phyloP scores from a whole-genome alignment of 2,113 vertebrate species.

The Orycteropus afer region DNA sequence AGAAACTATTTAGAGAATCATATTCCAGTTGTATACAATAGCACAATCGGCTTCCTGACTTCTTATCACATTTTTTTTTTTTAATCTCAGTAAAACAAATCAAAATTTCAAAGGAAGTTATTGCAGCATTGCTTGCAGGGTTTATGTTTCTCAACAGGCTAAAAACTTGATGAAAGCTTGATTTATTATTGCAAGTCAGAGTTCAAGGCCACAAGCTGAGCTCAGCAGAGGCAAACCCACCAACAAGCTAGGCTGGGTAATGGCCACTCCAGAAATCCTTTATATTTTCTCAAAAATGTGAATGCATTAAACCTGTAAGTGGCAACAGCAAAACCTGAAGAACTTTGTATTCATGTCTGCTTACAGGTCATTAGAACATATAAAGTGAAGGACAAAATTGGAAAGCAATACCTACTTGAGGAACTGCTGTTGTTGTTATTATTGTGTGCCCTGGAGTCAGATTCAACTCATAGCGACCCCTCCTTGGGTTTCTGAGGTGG shows the following conservation, averaged over 20 bases:
- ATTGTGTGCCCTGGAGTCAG: too few relatives aligned
- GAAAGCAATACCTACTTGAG: constrained; percentile 49
- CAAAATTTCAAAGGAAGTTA: constrained; percentile 82
- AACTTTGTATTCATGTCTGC: constrained; percentile 19
- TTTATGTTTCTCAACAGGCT: constrained; percentile 74
- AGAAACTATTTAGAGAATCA: constrained; percentile 72
- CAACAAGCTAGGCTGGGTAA: constrained; percentile 29
- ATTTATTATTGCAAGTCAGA: constrained; percentile 74
- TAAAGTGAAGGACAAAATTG: constrained; percentile 41
- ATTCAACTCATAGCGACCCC: too few relatives aligned
- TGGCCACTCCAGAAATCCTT: constrained; percentile 62
- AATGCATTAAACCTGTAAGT: background rate
- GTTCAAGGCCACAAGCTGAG: constrained; percentile 61
- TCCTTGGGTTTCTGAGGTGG: too few relatives aligned
- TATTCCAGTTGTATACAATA: constrained; percentile 63
- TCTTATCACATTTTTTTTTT: constrained; percentile 65
- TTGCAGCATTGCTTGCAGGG: constrained; percentile 59
- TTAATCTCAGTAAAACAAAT: constrained; percentile 73
- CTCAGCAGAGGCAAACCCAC: constrained; percentile 60
- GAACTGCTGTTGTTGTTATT: too few relatives aligned
- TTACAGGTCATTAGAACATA: constrained; percentile 3
- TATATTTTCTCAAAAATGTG: constrained; percentile 62
- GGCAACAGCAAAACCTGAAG: constrained; percentile 40
- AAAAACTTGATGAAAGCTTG: constrained; percentile 73
- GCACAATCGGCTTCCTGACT: constrained; percentile 66